These are phyloP conservation scores for Delphinus delphis DNA, from an alignment of 2,113 vertebrate species.

Conservation along the genomic window DNA sequence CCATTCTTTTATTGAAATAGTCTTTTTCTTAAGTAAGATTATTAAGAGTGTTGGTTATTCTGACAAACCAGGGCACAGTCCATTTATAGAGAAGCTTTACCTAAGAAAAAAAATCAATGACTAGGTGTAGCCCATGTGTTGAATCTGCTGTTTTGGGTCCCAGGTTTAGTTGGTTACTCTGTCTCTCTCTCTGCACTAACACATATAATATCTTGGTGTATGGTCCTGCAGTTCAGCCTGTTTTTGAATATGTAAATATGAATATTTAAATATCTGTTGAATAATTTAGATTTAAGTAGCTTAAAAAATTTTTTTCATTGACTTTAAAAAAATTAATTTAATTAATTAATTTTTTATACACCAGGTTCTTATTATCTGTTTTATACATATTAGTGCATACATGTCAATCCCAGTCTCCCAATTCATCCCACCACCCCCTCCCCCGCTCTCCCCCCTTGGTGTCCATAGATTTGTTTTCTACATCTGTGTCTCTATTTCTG, in stretches of 20 bases:
- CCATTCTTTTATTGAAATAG: conserved; percentile 9
- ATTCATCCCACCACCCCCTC: too few species aligned
- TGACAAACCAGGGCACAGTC: neutral
- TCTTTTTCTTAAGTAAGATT: neutral
- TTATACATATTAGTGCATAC: too few species aligned
- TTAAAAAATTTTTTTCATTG: neutral
- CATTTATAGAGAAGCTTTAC: neutral
- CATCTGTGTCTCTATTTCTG: too few species aligned
- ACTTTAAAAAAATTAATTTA: too few species aligned
- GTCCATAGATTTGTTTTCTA: too few species aligned
- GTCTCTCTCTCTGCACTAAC: neutral
- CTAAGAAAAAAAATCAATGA: neutral
- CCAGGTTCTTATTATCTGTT: too few species aligned
- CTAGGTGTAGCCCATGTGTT: neutral
- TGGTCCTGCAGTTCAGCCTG: neutral
- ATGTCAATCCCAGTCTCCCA: too few species aligned
- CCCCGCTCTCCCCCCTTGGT: too few species aligned
- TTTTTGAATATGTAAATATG: conserved; percentile 5
- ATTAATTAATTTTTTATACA: too few species aligned
- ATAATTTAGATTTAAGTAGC: neutral
- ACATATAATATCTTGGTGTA: neutral
- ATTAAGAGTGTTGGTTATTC: neutral
- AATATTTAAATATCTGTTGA: neutral
- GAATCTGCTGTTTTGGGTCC: neutral
- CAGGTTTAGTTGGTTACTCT: neutral